These are phyloP conservation scores for Musca domestica DNA, from an alignment of 1,140 invertebrate species.

Conservation along the genomic window DNA sequence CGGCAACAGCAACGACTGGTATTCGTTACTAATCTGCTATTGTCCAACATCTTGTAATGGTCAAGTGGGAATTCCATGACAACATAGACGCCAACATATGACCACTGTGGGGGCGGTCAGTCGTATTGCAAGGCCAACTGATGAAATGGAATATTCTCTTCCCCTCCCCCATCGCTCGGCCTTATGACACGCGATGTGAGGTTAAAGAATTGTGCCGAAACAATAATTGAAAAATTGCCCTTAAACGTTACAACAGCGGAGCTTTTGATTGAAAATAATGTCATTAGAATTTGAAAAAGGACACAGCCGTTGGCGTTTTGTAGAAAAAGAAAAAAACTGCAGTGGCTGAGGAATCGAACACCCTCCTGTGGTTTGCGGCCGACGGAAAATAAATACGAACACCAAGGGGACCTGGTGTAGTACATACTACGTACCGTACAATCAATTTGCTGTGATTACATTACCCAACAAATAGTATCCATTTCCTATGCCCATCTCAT, in stretches of 20 bases:
- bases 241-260: background rate
- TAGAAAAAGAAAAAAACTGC: background rate
- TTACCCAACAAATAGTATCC: too few species aligned
- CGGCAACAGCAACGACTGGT: constrained; percentile 38
- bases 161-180: background rate
- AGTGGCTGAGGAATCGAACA: background rate
- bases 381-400: background rate
- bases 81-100: constrained; percentile 51
- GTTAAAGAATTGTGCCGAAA: background rate
- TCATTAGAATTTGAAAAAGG: too few species aligned
- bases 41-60: constrained; percentile 37
- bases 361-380: background rate
- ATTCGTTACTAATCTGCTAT: constrained; percentile 47
- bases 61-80: constrained; percentile 49
- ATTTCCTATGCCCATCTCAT: too few species aligned
- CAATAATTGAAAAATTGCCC: constrained; percentile 18
- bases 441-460: too few species aligned
- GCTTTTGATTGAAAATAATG: too few species aligned
- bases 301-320: too few species aligned
- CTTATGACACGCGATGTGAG: too few species aligned
- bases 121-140: background rate
- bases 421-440: too few species aligned
- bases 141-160: background rate
- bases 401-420: too few species aligned
- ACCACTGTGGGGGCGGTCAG: constrained; percentile 26